A percentile compares a stretch with the other conserved stretches of the same genome.
phyloP scores from a whole-genome alignment of 2,888 invertebrate species.

The Phaonia tiefii region DNA sequence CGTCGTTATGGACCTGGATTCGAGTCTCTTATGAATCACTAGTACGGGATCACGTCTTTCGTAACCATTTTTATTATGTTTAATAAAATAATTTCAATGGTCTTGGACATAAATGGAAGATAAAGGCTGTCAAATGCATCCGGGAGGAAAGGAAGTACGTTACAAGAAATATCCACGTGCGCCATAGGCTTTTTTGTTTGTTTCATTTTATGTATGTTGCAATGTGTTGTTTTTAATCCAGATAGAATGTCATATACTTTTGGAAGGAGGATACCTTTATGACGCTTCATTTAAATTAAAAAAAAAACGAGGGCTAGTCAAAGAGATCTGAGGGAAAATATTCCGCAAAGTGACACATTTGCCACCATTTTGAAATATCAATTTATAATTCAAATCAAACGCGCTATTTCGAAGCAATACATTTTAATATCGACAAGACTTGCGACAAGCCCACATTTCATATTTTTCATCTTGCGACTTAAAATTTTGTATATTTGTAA shows the following conservation, averaged over 20 bases:
- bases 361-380: no score
- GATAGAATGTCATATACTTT: slow-evolving; percentile 3
- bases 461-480: no score
- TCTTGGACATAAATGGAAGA: background rate
- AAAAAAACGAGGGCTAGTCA: background rate
- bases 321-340: no score
- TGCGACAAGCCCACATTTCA: no score
- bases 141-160: background rate
- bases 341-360: no score
- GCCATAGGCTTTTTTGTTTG: background rate
- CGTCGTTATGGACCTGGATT: no score
- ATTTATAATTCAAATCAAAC: no score
- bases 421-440: no score
- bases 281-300: slow-evolving; percentile 8
- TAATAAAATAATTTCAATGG: no score
- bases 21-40: slow-evolving; percentile 1
- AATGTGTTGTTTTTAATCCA: slow-evolving; percentile 4
- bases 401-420: no score
- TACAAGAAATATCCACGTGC: no score
- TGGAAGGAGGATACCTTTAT: background rate
- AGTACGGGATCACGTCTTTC: background rate
- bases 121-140: background rate
- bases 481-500: no score
- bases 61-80: background rate
- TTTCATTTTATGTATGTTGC: background rate